phyloP scores from a whole-genome alignment of 2,797 vertebrate species.

The Pelodytes ibericus region DNA sequence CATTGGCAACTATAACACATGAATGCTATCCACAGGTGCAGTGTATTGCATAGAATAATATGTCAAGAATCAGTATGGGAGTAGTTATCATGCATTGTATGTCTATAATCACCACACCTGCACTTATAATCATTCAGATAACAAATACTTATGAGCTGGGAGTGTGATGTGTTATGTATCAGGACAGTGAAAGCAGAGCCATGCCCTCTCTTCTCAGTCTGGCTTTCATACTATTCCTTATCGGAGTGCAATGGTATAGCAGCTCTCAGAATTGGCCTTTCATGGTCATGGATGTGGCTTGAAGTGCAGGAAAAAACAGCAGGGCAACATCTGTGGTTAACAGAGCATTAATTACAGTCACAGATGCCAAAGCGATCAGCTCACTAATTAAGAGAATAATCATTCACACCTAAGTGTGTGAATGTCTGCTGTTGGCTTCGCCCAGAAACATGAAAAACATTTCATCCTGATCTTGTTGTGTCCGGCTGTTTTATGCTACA shows the following conservation, averaged over 20 bases:
- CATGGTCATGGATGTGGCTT: neutral
- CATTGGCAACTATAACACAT: neutral
- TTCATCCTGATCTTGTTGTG: neutral
- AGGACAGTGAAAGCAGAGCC: neutral
- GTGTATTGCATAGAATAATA: neutral
- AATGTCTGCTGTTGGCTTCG: conserved; percentile 36
- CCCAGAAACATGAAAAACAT: neutral
- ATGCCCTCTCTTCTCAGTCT: neutral
- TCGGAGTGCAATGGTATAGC: neutral
- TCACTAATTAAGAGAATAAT: conserved; percentile 39
- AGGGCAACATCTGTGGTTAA: conserved; percentile 44
- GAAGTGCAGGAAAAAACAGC: conserved; percentile 33
- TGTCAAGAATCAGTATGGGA: neutral
- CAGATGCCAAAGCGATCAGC: conserved; percentile 29
- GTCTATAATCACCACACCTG: neutral
- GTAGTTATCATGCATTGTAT: neutral
- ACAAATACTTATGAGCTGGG: neutral
- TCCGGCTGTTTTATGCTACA: neutral
- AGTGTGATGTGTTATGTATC: neutral
- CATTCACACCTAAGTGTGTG: conserved; percentile 33
- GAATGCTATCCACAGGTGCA: neutral
- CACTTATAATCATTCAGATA: neutral
- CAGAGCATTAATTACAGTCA: conserved; percentile 41
- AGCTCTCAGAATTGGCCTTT: conserved; percentile 14
- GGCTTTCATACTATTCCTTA: neutral